Percentiles rank a stretch among this genome's conserved stretches.
phyloP scores from a whole-genome alignment of 2,797 vertebrate genomes.

The Poeciliopsis presidionis region DNA sequence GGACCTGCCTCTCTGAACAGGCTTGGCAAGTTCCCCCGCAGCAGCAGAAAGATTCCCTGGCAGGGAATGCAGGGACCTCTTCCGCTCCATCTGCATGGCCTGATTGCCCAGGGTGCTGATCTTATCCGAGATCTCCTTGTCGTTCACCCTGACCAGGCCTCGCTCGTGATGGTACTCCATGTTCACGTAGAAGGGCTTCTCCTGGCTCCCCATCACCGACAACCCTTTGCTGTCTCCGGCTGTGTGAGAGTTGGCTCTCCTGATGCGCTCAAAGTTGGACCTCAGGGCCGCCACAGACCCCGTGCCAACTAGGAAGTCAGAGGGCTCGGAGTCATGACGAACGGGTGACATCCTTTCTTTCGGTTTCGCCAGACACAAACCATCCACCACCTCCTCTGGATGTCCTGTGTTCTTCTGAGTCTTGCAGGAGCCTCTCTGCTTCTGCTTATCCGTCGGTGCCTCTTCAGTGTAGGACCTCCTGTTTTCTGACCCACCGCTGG shows the following conservation, averaged over 20 bases:
- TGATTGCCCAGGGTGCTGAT: conserved; percentile 91
- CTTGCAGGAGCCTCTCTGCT: conserved; percentile 58
- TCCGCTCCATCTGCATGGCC: conserved; percentile 95
- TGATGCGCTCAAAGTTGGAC: conserved; percentile 92
- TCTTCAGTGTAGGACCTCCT: conserved; percentile 44
- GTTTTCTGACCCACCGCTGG: conserved; percentile 27
- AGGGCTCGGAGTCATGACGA: conserved; percentile 74
- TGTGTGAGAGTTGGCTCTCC: conserved; percentile 84
- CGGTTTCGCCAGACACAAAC: conserved; percentile 79
- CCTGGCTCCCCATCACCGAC: conserved; percentile 60
- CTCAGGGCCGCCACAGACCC: conserved; percentile 91
- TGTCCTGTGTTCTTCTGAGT: conserved; percentile 73
- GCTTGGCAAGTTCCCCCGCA: conserved; percentile 74
- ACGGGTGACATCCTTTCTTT: conserved; percentile 71
- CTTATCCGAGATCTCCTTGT: conserved; percentile 90
- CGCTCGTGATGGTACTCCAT: conserved; percentile 94
- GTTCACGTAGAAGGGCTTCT: conserved; percentile 89
- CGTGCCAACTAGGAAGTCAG: conserved; percentile 76
- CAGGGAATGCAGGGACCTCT: conserved; percentile 84
- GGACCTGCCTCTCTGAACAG: conserved; percentile 81
- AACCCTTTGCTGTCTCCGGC: conserved; percentile 75
- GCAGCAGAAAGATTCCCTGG: conserved; percentile 77
- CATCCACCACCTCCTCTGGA: conserved; percentile 77
- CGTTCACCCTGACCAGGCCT: conserved; percentile 90
- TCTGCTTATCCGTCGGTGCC: conserved; percentile 34